These are phyloP conservation scores for Camponotus floridanus DNA, from an alignment of 1,140 invertebrate genomes.

Conservation along the genomic window DNA sequence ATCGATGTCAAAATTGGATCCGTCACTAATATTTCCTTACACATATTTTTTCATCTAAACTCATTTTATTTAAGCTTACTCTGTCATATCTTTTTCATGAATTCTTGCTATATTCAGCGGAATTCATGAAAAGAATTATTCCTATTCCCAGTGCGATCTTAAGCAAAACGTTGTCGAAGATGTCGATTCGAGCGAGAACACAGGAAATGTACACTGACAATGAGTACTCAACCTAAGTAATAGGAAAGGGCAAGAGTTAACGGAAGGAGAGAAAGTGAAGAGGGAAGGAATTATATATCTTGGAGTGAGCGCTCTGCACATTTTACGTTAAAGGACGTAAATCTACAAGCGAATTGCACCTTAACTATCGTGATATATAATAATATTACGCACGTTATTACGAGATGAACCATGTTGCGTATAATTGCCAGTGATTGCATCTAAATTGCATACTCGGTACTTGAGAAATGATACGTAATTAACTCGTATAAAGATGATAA, in stretches of 20 bases:
- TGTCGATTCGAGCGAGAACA: constrained; percentile 4
- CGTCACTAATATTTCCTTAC: background rate
- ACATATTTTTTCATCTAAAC: constrained; percentile 12
- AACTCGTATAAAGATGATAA: background rate
- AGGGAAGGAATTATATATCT: background rate
- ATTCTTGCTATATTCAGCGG: no score
- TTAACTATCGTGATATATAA: constrained; percentile 25
- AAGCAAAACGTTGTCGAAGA: constrained; percentile 1
- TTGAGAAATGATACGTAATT: constrained; percentile 28
- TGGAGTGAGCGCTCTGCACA: background rate
- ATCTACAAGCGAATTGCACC: background rate
- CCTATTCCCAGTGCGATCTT: constrained; percentile 34
- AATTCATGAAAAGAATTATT: no score
- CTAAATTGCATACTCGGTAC: background rate
- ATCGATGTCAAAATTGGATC: background rate
- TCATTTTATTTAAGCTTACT: background rate
- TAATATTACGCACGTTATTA: constrained; percentile 6
- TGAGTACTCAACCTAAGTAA: background rate
- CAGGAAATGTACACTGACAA: constrained; percentile 25
- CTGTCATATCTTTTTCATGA: background rate
- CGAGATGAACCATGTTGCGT: background rate
- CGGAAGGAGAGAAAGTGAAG: constrained; percentile 49
- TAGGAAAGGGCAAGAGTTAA: background rate
- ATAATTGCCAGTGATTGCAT: background rate
- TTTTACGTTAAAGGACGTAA: background rate